Percentiles rank a stretch among this genome's conserved stretches.
Conservation (phyloP, 2,797 vertebrate species). For the Chelmon rostratus region DNA sequence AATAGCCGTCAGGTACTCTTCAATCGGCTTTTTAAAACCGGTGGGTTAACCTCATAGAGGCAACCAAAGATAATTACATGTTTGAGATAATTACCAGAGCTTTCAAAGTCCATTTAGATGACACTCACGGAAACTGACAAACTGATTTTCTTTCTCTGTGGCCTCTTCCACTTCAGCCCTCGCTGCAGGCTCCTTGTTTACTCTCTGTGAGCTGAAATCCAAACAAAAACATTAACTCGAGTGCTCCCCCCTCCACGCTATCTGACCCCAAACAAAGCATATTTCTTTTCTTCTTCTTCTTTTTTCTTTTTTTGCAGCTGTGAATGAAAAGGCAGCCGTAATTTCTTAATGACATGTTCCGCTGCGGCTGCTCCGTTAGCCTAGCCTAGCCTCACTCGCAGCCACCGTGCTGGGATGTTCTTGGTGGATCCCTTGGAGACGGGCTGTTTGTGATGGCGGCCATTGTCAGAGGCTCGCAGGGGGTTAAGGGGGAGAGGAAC, state of each 20-base stretch:
- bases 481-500: slow-evolving; percentile 80
- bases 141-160: slow-evolving; percentile 63
- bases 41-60: slow-evolving; percentile 75
- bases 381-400: slow-evolving; percentile 61
- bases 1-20: slow-evolving; percentile 84
- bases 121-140: slow-evolving; percentile 74
- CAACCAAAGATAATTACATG: slow-evolving; percentile 81
- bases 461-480: slow-evolving; percentile 74
- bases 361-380: slow-evolving; percentile 68
- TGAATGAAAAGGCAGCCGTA: slow-evolving; percentile 63
- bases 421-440: slow-evolving; percentile 74
- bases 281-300: slow-evolving; percentile 17
- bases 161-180: slow-evolving; percentile 57
- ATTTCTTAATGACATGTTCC: slow-evolving; percentile 72
- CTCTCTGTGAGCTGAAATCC: slow-evolving; percentile 65
- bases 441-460: slow-evolving; percentile 74
- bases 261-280: slow-evolving; percentile 69
- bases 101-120: slow-evolving; percentile 74
- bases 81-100: slow-evolving; percentile 82
- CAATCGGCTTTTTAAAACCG: slow-evolving; percentile 72
- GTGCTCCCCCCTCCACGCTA: slow-evolving; percentile 56
- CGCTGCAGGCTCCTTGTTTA: slow-evolving; percentile 67
- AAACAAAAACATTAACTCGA: slow-evolving; percentile 78
- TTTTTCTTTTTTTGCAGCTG: background rate
- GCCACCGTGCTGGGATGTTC: slow-evolving; percentile 62